Conservation (phyloP, 2,113 vertebrate genomes). For the Scopus umbretta region DNA sequence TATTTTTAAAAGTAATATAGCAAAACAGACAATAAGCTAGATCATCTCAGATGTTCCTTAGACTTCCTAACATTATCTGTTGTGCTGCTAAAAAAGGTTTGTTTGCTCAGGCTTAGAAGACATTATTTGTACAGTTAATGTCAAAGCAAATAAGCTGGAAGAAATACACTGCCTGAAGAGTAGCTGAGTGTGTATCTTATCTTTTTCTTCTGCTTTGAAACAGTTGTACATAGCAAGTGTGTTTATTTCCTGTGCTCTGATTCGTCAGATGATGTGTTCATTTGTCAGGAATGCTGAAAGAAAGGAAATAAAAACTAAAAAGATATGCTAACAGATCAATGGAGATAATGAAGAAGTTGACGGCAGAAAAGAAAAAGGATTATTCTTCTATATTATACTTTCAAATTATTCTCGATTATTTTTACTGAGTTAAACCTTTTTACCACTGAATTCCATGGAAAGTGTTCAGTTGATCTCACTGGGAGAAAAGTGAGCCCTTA, state of each 20-base stretch:
- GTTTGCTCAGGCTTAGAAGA: not conserved
- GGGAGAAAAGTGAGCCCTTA: not conserved
- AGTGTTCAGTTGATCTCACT: not conserved
- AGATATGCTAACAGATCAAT: not conserved
- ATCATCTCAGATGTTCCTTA: not conserved
- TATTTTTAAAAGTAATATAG: not conserved
- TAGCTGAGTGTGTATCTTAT: not conserved
- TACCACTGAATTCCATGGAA: not conserved
- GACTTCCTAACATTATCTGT: not conserved
- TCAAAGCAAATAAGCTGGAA: slow-evolving; percentile 24
- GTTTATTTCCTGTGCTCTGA: not conserved
- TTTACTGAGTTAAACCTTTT: not conserved
- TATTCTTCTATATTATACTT: not conserved
- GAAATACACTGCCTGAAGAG: not conserved
- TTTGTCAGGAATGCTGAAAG: not conserved
- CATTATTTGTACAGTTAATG: slow-evolving; percentile 15
- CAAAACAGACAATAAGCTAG: not conserved
- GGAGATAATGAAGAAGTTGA: not conserved
- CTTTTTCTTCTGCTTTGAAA: not conserved
- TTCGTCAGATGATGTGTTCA: not conserved
- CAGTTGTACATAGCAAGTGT: not conserved
- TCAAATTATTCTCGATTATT: not conserved
- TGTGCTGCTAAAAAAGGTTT: not conserved
- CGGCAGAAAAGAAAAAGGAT: not conserved
- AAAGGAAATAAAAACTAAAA: not conserved